Conservation (phyloP, 2,113 vertebrate genomes). For the Gambusia holbrooki region DNA sequence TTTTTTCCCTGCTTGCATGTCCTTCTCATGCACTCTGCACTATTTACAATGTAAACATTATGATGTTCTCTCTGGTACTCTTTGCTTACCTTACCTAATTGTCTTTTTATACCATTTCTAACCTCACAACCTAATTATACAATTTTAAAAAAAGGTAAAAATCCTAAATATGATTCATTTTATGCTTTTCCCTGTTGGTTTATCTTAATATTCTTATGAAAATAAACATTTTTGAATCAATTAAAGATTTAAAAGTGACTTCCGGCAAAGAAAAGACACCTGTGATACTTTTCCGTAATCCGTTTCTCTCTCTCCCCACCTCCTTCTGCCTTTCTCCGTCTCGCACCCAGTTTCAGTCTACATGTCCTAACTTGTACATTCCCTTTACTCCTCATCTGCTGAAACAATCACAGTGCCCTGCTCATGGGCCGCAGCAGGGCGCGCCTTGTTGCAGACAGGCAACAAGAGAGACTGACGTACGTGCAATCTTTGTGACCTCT, state of each 20-base stretch:
- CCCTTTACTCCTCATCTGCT: conserved; percentile 60
- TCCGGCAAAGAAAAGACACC: neutral
- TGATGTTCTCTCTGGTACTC: neutral
- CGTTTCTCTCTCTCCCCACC: conserved; percentile 53
- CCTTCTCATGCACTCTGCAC: conserved; percentile 19
- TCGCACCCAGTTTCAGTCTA: conserved; percentile 82
- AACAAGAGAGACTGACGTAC: conserved; percentile 48
- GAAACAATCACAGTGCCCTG: conserved; percentile 63
- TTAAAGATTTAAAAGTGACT: neutral
- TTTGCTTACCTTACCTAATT: neutral
- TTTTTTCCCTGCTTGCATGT: conserved; percentile 30
- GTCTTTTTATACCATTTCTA: neutral
- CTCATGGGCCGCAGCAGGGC: conserved; percentile 59
- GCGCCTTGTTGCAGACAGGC: conserved; percentile 32
- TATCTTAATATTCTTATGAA: neutral
- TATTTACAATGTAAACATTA: neutral
- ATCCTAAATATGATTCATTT: conserved; percentile 1
- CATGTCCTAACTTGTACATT: conserved; percentile 71
- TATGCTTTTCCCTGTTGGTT: neutral
- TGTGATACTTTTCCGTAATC: conserved; percentile 60
- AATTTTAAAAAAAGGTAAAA: neutral
- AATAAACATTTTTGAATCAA: neutral
- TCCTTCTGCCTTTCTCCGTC: conserved; percentile 65
- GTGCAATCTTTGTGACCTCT: conserved; percentile 31
- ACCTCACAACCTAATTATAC: neutral